A percentile compares a stretch with the other conserved stretches of the same genome.
Evolutionary conservation across 2,797 vertebrate species (phyloP).

Genomic region (Esox lucius): DNA sequence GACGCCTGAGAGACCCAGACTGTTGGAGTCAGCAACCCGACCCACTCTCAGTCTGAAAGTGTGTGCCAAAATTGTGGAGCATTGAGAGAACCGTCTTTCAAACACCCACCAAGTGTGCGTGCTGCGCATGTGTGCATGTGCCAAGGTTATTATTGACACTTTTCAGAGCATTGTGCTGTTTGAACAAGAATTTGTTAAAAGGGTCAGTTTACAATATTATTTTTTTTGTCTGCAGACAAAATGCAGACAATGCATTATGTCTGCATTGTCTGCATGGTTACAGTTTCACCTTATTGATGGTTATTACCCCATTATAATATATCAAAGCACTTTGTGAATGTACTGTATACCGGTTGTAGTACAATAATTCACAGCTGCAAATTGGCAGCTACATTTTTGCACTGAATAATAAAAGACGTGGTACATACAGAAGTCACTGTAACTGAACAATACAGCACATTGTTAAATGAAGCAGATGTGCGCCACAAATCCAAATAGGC

Average conservation of each 20-base stretch:
- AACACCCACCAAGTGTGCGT: background rate
- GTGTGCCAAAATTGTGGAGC: background rate
- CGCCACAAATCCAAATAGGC: constrained; percentile 16
- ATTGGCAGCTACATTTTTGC: background rate
- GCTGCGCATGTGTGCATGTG: background rate
- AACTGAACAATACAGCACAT: constrained; percentile 2
- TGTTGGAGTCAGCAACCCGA: background rate
- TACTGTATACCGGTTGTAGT: constrained; percentile 10
- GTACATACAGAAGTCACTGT: constrained; percentile 21
- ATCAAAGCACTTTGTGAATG: constrained; percentile 20
- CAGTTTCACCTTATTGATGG: constrained; percentile 20
- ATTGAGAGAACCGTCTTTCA: background rate
- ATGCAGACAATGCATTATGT: too few species aligned
- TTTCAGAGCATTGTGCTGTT: background rate
- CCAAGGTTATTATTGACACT: constrained; percentile 15
- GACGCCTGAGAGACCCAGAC: background rate
- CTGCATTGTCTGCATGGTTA: constrained; percentile 2
- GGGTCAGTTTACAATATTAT: constrained; percentile 6
- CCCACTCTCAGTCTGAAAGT: background rate
- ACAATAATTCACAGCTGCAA: constrained; percentile 22
- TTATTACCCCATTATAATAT: constrained; percentile 22
- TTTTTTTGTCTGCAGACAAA: background rate
- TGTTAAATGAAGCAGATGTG: constrained; percentile 23
- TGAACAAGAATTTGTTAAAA: background rate
- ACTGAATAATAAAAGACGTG: constrained; percentile 21